Evolutionary conservation across 2,797 vertebrate species (phyloP).

Genomic region (Neopelma chrysocephalum): DNA sequence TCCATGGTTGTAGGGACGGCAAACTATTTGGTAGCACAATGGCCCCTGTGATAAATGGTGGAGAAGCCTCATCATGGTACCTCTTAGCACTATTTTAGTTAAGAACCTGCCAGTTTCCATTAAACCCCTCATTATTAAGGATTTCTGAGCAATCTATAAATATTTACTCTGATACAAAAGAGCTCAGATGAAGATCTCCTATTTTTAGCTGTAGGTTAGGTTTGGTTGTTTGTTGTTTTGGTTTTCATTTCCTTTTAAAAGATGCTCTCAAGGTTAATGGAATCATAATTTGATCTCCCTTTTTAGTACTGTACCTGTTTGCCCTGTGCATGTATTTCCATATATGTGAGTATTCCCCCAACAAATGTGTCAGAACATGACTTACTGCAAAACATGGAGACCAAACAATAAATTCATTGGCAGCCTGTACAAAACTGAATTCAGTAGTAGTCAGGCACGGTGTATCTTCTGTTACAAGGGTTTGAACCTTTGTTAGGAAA

Average conservation of each 20-base stretch:
- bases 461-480: neutral
- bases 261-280: constrained; percentile 31
- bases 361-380: neutral
- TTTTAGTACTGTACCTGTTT: neutral
- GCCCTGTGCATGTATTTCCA: neutral
- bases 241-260: neutral
- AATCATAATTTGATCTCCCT: neutral
- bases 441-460: neutral
- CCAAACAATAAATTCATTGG: neutral
- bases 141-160: constrained; percentile 19
- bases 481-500: neutral
- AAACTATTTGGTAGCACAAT: neutral
- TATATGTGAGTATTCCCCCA: neutral
- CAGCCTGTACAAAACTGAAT: neutral
- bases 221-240: neutral
- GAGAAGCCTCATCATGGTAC: neutral
- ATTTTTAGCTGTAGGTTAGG: constrained; percentile 28
- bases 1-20: neutral
- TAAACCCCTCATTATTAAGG: neutral
- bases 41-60: neutral
- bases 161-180: constrained; percentile 1
- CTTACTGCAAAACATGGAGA: neutral
- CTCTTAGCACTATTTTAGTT: neutral
- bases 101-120: neutral
- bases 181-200: constrained; percentile 5